Evolutionary conservation across 2,797 vertebrate genomes (phyloP).

Genomic region (Pseudochirops corinnae): DNA sequence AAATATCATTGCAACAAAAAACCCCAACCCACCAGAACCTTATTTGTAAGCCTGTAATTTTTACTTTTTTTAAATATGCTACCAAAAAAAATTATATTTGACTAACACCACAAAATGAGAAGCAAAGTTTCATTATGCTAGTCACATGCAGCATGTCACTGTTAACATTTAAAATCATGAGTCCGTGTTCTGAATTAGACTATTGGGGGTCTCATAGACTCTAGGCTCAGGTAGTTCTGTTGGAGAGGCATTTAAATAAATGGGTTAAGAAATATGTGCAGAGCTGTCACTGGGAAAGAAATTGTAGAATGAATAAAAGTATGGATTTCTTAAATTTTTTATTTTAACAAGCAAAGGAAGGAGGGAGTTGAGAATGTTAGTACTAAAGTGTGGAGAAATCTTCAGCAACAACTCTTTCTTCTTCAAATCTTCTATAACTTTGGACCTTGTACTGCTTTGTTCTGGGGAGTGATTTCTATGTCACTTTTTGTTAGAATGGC

Average conservation of each 20-base stretch:
- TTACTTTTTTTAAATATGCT: neutral
- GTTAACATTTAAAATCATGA: constrained; percentile 19
- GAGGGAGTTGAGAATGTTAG: neutral
- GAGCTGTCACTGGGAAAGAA: neutral
- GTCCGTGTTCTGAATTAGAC: neutral
- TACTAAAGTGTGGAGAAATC: neutral
- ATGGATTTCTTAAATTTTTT: neutral
- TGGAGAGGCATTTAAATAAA: neutral
- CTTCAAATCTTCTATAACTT: neutral
- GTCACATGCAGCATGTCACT: neutral
- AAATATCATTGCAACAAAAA: constrained; percentile 33
- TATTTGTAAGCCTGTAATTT: neutral
- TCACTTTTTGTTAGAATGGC: neutral
- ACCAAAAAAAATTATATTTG: constrained; percentile 2
- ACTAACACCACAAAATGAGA: neutral
- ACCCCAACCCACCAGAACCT: neutral
- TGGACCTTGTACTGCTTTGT: neutral
- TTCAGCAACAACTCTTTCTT: neutral
- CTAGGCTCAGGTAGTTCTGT: neutral
- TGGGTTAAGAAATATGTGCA: neutral
- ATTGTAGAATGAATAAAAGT: neutral
- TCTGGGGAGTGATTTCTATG: constrained; percentile 29
- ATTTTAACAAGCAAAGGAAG: neutral
- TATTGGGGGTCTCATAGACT: neutral
- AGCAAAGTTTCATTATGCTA: constrained; percentile 11